Conservation (phyloP, 2,113 vertebrate species). For the Proterorhinus semilunaris region DNA sequence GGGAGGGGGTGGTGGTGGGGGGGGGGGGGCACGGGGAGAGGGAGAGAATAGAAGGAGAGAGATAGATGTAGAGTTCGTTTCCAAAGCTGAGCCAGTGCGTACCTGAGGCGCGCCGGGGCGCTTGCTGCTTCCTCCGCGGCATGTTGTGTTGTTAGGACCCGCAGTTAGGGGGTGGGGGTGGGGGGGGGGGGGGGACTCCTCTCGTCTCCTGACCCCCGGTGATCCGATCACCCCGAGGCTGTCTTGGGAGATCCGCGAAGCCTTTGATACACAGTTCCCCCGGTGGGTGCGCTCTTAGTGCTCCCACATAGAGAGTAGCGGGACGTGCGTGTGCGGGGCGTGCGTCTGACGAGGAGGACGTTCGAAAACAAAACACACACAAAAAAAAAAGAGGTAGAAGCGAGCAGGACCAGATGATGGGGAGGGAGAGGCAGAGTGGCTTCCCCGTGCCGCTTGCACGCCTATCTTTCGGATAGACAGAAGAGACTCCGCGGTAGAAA, state of each 20-base stretch:
- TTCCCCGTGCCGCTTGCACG: slow-evolving; percentile 50
- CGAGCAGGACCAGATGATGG: background rate
- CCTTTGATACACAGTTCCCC: slow-evolving; percentile 78
- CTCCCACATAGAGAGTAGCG: slow-evolving; percentile 71
- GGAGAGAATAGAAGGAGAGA: slow-evolving; percentile 5
- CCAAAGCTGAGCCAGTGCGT: slow-evolving; percentile 66
- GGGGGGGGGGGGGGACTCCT: slow-evolving; percentile 80
- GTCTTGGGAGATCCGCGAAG: slow-evolving; percentile 73
- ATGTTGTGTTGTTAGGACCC: slow-evolving; percentile 76
- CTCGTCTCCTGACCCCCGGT: slow-evolving; percentile 70
- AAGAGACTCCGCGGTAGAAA: slow-evolving; percentile 32
- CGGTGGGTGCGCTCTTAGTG: slow-evolving; percentile 72
- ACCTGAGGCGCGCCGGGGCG: slow-evolving; percentile 97
- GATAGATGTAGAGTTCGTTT: background rate
- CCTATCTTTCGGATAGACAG: slow-evolving; percentile 56
- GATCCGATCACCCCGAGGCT: slow-evolving; percentile 83
- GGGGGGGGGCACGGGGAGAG: background rate
- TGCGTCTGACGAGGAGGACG: slow-evolving; percentile 14
- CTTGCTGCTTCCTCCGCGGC: slow-evolving; percentile 99
- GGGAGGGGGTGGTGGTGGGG: slow-evolving; percentile 13
- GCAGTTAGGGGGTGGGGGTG: too few species aligned
- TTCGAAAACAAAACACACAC: slow-evolving; percentile 50
- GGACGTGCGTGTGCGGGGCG: slow-evolving; percentile 22
- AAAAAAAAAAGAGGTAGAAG: slow-evolving; percentile 31
- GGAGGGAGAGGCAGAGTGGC: slow-evolving; percentile 65